Evolutionary conservation across 1,140 invertebrate species (phyloP).

Genomic region (Trypoxylus dichotomus): DNA sequence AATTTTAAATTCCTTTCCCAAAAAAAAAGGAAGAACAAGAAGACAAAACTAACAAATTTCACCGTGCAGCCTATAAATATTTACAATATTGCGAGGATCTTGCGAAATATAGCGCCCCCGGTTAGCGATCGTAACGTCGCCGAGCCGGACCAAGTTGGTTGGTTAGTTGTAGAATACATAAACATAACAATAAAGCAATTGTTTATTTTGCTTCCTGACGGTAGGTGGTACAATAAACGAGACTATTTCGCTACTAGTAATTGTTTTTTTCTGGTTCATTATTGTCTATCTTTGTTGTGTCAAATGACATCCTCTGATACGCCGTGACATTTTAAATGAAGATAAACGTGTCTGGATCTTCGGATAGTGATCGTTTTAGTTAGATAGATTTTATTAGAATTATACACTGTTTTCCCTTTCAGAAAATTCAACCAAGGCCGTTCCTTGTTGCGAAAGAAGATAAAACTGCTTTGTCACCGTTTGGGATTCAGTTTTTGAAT

Average conservation of each 20-base stretch:
- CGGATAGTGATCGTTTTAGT: background rate
- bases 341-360: background rate
- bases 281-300: background rate
- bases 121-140: background rate
- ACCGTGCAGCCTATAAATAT: background rate
- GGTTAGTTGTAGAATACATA: constrained; percentile 2
- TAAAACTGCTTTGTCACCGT: background rate
- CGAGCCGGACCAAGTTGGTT: background rate
- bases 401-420: background rate
- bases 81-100: constrained; percentile 6
- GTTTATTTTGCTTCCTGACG: constrained; percentile 2
- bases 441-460: background rate
- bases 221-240: constrained; percentile 5
- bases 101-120: constrained; percentile 13
- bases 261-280: background rate
- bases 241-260: background rate
- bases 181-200: constrained; percentile 24
- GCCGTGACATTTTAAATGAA: background rate
- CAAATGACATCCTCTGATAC: background rate
- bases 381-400: background rate
- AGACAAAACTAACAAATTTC: background rate
- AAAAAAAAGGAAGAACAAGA: background rate
- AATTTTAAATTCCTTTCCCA: background rate
- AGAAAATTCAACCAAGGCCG: background rate
- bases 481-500: background rate